Base-by-base conservation (phyloP, 2,797 vertebrate species). In the Agapornis canus region DNA sequence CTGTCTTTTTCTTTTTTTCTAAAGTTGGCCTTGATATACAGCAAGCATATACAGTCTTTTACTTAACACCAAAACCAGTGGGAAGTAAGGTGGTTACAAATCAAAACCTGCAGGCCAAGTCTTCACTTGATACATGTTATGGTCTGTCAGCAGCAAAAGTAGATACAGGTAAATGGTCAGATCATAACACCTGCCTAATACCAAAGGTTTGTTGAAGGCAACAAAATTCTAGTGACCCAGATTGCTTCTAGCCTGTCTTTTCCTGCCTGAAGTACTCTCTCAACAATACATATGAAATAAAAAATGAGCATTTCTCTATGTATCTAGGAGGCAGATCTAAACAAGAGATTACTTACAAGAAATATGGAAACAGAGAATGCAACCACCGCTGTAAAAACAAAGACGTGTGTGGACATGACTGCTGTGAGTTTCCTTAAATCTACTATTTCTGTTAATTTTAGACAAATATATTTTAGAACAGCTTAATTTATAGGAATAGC, bases 301-400 rank as follows among this genome's bases (percentile, higher is more conserved):
- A 77, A 94, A 87, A 56, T 56, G 7, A 72, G n/a, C 6, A 20
- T 87, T 90, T 96, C 22, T 87, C 47, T 76, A 57, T 89, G 95
- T 84, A 82, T 87, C 88, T 96, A 98, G 98, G 91, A 97, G 86
- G 26, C 61, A 78, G 23, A 75, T 89, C 66, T 86, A 94, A 88
- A 75, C 86, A 91, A 73, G 95, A 86, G 37, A 82, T 56, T 86
- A 11, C 57, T 63, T 95, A 79, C 82, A 97, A 92, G 94, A 98
- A 97, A 94, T 79, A 75, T 35, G 97, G 96, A 72, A 99, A 98
- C 94, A 98, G 99, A 97, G 97, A 98, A 81, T 99, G 99, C 95
- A 99, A 98, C 97, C 99, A 99, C 96, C 98, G 98, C 85, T 99
- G 99, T 97, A 99, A 98, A 98, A 99, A 99, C 95, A 99, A 99